phyloP scores from a whole-genome alignment of 2,113 vertebrate species.

The Pygoscelis adeliae region DNA sequence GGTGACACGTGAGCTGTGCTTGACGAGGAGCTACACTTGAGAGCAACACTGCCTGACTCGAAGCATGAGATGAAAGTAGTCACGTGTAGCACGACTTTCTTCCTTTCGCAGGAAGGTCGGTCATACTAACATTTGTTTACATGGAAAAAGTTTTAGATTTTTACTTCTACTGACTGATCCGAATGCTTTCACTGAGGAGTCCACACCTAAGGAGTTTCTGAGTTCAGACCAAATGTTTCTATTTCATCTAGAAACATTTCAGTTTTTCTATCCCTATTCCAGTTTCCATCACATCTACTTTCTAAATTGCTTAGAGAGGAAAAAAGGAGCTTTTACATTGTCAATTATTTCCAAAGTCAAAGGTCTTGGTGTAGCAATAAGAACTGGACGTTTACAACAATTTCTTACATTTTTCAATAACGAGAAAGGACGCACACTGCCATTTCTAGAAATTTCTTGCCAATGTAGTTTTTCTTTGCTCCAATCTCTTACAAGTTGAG shows the following conservation, averaged over 20 bases:
- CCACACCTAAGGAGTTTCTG: background rate
- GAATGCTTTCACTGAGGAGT: background rate
- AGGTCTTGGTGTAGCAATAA: background rate
- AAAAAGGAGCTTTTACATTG: background rate
- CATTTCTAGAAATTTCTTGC: background rate
- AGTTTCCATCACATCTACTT: background rate
- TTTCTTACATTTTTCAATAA: background rate
- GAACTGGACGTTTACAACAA: background rate
- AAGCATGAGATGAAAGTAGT: background rate
- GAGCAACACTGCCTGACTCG: background rate
- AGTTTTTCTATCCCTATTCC: background rate
- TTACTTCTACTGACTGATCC: background rate
- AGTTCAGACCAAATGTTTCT: background rate
- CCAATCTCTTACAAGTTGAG: background rate
- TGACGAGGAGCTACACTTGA: background rate
- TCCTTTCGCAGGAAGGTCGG: background rate
- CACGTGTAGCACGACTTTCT: background rate
- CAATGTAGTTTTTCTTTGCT: background rate
- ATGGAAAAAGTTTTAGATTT: background rate
- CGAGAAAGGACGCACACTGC: background rate
- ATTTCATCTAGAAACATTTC: background rate
- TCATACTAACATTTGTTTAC: background rate
- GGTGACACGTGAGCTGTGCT: background rate
- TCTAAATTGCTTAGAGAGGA: background rate
- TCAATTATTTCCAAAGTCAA: background rate